Conservation (phyloP, 2,113 vertebrate genomes). For the Ia io region DNA sequence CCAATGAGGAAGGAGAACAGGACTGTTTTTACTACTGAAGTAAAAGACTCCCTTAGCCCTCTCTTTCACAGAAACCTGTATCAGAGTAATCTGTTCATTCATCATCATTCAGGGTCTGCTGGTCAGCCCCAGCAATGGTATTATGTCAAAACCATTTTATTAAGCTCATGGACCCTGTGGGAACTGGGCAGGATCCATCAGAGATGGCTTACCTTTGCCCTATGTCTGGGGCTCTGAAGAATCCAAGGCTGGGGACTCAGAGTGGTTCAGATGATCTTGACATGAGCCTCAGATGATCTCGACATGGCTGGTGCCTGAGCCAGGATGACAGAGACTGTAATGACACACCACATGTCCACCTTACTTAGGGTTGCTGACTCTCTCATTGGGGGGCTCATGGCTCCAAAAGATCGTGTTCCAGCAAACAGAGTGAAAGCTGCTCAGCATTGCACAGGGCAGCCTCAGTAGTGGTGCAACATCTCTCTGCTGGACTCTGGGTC, state of each 20-base stretch:
- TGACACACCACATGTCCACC: background rate
- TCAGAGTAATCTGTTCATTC: no score
- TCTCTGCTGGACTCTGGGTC: background rate
- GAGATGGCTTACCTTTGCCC: background rate
- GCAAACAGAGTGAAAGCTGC: background rate
- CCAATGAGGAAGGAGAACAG: no score
- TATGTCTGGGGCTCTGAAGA: background rate
- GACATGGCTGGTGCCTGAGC: background rate
- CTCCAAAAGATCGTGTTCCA: background rate
- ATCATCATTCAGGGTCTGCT: no score
- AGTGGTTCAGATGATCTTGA: background rate
- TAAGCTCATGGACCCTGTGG: background rate
- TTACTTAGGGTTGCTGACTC: background rate
- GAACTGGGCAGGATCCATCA: background rate
- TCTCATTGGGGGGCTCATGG: background rate
- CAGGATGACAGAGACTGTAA: background rate
- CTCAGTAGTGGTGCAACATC: background rate
- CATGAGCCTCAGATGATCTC: background rate
- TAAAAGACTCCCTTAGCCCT: no score
- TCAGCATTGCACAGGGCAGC: background rate
- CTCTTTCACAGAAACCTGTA: no score
- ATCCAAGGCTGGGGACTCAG: background rate
- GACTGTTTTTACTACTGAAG: no score
- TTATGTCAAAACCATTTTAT: background rate
- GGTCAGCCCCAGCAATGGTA: background rate